Evolutionary conservation across 2,113 vertebrate species (phyloP), one percentile per base, ranked within the genome.

Genomic region (Helogale parvula): DNA sequence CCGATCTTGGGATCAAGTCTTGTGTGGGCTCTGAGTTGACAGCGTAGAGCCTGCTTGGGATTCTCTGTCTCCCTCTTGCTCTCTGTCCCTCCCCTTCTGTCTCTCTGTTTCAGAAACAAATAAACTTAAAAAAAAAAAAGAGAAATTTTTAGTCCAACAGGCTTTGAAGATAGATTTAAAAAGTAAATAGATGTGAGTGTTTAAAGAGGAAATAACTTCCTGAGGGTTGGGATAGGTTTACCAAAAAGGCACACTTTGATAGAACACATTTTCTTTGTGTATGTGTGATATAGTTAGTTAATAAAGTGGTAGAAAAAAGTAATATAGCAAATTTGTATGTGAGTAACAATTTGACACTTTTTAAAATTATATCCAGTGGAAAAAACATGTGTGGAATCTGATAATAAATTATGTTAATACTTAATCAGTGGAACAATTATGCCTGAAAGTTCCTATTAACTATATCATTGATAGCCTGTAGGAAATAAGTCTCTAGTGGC

Each of bases 381-480:
- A 71, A 93, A 93, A 35, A 84, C 4, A 71, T 27, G 10, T 88
- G 7, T 85, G 27, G n/a, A n/a, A 74, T 19, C 72, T 96, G 47
- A 33, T 81, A 45, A 88, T 63, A 76, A 95, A 52, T 92, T 96
- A 57, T 41, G 33, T 90, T 72, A 81, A 81, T 90, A 77, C 45
- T 91, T 95, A 84, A 74, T 91, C 33, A 85, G 33, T 77, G 63
- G n/a, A 80, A 95, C 3, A 5, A 16, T 60, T 89, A 45, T 41
- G 69, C 6, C 38, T 50, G 47, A 96, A 86, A 27, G 6, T 4
- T 68, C 54, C 31, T 69, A 19, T 47, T 66, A 52, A 82, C 82
- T 77, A 68, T 94, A 52, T 54, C 21, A 35, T 38, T 85, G 13
- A 69, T 47, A 80, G n/a, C 17, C n/a, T n/a, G 11, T 27, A 93